phyloP scores from a whole-genome alignment of 2,888 invertebrate species.

The Phrixothrix hirtus region DNA sequence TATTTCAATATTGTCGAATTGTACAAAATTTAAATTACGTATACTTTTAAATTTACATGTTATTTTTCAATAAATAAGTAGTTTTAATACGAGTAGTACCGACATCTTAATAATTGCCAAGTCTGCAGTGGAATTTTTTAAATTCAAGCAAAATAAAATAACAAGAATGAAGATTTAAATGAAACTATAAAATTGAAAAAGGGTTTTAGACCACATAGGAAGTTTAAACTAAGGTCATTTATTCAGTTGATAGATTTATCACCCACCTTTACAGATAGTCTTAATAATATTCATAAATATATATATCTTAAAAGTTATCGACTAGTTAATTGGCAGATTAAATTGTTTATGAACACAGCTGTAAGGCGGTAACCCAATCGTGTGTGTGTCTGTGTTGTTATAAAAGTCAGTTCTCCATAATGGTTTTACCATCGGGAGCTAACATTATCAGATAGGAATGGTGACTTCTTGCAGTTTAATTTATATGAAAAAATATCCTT shows the following conservation, averaged over 20 bases:
- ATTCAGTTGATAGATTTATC: conserved; percentile 43
- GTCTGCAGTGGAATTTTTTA: too few relatives aligned
- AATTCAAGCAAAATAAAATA: background rate
- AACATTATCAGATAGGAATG: conserved; percentile 18
- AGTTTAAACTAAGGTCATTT: conserved; percentile 39
- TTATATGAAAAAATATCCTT: too few relatives aligned
- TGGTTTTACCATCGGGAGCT: conserved; percentile 31
- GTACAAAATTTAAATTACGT: too few relatives aligned
- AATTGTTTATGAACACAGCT: conserved; percentile 49
- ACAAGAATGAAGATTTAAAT: background rate
- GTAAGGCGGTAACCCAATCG: conserved; percentile 47
- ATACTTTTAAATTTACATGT: too few relatives aligned
- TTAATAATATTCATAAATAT: conserved; percentile 45
- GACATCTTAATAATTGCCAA: too few relatives aligned
- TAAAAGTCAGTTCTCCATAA: conserved; percentile 27
- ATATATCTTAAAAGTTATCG: conserved; percentile 45
- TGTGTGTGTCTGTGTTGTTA: conserved; percentile 35
- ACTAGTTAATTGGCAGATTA: conserved; percentile 49
- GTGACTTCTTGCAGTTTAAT: too few relatives aligned
- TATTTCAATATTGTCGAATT: too few relatives aligned
- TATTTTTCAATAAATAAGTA: too few relatives aligned
- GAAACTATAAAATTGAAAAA: conserved; percentile 10
- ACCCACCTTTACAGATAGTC: conserved; percentile 39
- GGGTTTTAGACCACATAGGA: conserved; percentile 35
- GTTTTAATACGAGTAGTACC: too few relatives aligned